phyloP scores from a whole-genome alignment of 2,888 invertebrate species.

The Rotaria magnacalcarata region DNA sequence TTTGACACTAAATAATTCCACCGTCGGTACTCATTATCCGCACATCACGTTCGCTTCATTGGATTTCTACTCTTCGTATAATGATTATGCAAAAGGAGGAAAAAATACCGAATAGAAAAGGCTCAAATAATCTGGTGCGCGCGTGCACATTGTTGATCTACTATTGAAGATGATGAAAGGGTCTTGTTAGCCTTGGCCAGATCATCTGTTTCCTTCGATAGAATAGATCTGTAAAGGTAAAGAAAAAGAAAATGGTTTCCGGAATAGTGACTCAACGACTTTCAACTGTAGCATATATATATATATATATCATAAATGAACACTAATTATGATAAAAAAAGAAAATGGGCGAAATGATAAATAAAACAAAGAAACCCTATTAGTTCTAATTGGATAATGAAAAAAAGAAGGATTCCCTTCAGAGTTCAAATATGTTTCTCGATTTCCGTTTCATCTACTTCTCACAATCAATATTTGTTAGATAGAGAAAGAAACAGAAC shows the following conservation, averaged over 20 bases:
- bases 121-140: not conserved
- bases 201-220: conserved; percentile 20
- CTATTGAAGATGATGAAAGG: not conserved
- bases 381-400: not conserved
- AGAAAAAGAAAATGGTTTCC: not conserved
- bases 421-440: not conserved
- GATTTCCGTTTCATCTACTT: not conserved
- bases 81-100: not conserved
- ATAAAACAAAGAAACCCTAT: not conserved
- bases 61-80: not conserved
- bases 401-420: not conserved
- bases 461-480: not conserved
- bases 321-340: not conserved
- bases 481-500: conserved; percentile 4
- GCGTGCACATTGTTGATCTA: not conserved
- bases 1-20: conserved; percentile 2
- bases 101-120: not conserved
- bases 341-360: not conserved
- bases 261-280: not conserved
- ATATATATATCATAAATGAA: too few species aligned
- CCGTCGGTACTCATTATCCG: not conserved
- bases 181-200: conserved; percentile 2
- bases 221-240: not conserved
- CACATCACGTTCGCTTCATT: not conserved
- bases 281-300: too few species aligned